Evolutionary conservation across 2,888 invertebrate species (phyloP).

Genomic region (Folsomia candida): DNA sequence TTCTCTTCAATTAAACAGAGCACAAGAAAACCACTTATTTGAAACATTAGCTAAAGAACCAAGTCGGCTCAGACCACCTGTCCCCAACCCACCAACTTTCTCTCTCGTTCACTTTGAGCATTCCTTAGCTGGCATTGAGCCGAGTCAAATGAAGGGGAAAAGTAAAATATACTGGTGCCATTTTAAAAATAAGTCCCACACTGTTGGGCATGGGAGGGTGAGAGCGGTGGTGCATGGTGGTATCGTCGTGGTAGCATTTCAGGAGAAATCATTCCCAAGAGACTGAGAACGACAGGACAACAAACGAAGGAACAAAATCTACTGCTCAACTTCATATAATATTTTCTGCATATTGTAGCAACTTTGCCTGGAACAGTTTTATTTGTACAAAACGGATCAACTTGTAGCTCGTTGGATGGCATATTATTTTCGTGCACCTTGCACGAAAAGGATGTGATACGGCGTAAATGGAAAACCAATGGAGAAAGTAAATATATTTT

Average conservation of each 20-base stretch:
- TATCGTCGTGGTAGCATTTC: too few relatives aligned
- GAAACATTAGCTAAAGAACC: neutral
- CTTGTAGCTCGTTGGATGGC: neutral
- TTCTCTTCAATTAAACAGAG: neutral
- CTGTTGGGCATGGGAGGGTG: neutral
- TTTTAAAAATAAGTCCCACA: neutral
- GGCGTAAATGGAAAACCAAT: too few relatives aligned
- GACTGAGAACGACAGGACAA: neutral
- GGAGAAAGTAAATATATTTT: too few relatives aligned
- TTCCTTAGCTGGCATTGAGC: neutral
- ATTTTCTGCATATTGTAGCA: neutral
- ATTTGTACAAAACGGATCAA: neutral
- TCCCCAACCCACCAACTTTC: neutral
- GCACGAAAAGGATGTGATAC: too few relatives aligned
- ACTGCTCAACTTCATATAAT: neutral
- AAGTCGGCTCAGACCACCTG: neutral
- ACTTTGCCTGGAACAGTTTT: neutral
- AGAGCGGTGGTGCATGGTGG: neutral
- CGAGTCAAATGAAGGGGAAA: neutral
- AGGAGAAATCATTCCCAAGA: neutral
- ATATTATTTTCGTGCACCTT: too few relatives aligned
- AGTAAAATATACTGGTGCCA: neutral
- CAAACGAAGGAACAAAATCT: neutral
- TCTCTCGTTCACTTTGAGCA: neutral
- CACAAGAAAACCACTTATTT: neutral